Base-by-base conservation (phyloP, 1,140 invertebrate genomes). In the Euura saliciscinereae region DNA sequence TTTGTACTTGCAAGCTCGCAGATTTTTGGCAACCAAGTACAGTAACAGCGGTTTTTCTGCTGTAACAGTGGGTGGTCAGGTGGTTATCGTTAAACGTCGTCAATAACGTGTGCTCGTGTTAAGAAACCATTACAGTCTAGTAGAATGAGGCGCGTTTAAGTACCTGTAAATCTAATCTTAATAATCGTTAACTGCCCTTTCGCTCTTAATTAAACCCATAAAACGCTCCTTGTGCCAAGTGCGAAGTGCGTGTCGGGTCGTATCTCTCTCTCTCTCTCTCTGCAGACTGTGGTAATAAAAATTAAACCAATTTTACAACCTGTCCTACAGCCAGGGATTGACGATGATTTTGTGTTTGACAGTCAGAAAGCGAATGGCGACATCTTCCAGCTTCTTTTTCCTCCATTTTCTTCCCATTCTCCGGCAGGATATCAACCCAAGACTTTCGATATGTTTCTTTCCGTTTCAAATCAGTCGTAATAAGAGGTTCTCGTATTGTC, bases 81-180 rank as follows among this genome's bases (percentile, higher is more conserved):
- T 28, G 28, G 28, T 28, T n/a, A 59, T 5, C 10, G 8, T 59
- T n/a, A 59, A 59, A 59, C 51, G 51, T 3, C 51, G 51, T 11
- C 13, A 59, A 59, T 6, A 59, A 59, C 51, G 6, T 4, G 13
- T 59, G 13, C 51, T 59, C 51, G 51, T 59, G 51, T 59, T 59
- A 59, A 59, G 51, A 59, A 59, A 59, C 51, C 51, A 59, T 59
- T 59, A 59, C 13, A 59, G 2, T n/a, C 8, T 2, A 6, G 51
- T 59, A 4, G 8, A 28, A 28, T 28, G 8, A 6, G 8, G 13
- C 51, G 51, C 51, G 51, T 59, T 59, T 59, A 59, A 59, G 0
- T 59, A 59, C 51, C 51, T 59, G 51, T n/a, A 59, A 59, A 59
- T 59, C 51, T 59, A 59, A 59, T 59, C 51, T 59, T 59, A 59